Evolutionary conservation across 92 coral and sea anemone species (phyloP), one percentile per base, ranked within the genome.

Genomic region (Siderastrea radians): DNA sequence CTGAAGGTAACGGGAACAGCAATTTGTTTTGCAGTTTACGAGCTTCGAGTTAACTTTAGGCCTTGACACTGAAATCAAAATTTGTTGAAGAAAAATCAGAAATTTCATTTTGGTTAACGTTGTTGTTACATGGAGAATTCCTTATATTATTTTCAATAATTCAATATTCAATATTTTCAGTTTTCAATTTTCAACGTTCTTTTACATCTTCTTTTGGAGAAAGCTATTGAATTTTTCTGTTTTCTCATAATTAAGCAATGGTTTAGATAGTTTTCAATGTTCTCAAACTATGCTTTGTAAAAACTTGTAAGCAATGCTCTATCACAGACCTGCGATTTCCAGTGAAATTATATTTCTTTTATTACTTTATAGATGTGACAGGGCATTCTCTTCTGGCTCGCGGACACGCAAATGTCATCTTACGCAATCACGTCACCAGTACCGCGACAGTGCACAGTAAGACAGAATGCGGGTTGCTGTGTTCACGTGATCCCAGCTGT

Each of bases 381-480:
- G 9, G 52, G 6, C 75, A 57, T 7, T 80, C 66, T 13, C 65
- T 68, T 68, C 52, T 80, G 43, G 38, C 19, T 13, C 43, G 9
- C 49, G 38, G 50, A 11, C 50, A 66, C 19, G 62, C 6, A 19
- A 13, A 80, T 9, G 51, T 19, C 65, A 53, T 9, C 43, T 14
- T 80, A 50, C 75, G 65, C 38, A 45, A 66, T 47, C 85, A 80
- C 65, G 52, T 68, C 65, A 43, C 45, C 50, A 80, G 6, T 11
- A 15, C 65, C 43, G 50, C 52, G 38, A 66, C 64, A 64, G 65
- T 80, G 26, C 54, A 66, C 43, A 68, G 74, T 47, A 38, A 64
- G 43, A 14, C 54, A 80, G 76, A 80, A 53, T 80, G 85, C 13
- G 85, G 74, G 5, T 15, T 80, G 75, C 49, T 51, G 19, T 80